Percentiles rank a stretch among this genome's conserved stretches.
phyloP scores from a whole-genome alignment of 2,797 vertebrate genomes.

The Odontamblyopus rebecca region DNA sequence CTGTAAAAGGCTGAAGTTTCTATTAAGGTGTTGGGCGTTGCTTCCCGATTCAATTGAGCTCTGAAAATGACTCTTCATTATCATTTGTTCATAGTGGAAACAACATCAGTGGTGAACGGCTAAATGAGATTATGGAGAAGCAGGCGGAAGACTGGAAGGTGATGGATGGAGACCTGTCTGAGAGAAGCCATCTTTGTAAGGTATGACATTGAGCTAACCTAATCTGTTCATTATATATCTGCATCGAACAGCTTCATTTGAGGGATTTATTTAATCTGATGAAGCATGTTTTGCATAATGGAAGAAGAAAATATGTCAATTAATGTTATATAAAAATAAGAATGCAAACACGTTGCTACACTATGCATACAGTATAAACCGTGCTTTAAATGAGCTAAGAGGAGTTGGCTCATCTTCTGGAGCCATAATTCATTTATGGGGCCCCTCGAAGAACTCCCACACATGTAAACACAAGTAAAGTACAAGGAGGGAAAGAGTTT shows the following conservation, averaged over 20 bases:
- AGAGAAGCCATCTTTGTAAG: constrained; percentile 49
- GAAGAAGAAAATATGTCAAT: not conserved
- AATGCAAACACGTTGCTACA: not conserved
- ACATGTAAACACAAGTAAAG: not conserved
- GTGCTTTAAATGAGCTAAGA: not conserved
- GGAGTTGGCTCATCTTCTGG: not conserved
- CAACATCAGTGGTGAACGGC: constrained; percentile 69
- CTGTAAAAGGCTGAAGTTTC: constrained; percentile 12
- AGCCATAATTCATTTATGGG: not conserved
- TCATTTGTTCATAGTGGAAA: constrained; percentile 72
- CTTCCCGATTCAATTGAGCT: constrained; percentile 58
- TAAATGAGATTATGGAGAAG: constrained; percentile 70
- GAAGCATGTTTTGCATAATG: not conserved
- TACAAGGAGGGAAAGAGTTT: not conserved
- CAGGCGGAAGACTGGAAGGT: constrained; percentile 67
- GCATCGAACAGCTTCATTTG: not conserved
- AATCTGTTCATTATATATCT: constrained; percentile 19
- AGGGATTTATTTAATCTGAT: not conserved
- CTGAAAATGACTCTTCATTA: constrained; percentile 67
- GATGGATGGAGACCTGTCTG: constrained; percentile 61
- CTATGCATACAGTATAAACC: not conserved
- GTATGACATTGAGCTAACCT: constrained; percentile 34
- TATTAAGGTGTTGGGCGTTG: constrained; percentile 52
- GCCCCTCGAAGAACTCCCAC: not conserved
- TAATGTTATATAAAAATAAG: not conserved